A percentile compares a stretch with the other conserved stretches of the same genome.
Conservation (phyloP, 2,888 invertebrate species). For the Cataglyphis livida region DNA sequence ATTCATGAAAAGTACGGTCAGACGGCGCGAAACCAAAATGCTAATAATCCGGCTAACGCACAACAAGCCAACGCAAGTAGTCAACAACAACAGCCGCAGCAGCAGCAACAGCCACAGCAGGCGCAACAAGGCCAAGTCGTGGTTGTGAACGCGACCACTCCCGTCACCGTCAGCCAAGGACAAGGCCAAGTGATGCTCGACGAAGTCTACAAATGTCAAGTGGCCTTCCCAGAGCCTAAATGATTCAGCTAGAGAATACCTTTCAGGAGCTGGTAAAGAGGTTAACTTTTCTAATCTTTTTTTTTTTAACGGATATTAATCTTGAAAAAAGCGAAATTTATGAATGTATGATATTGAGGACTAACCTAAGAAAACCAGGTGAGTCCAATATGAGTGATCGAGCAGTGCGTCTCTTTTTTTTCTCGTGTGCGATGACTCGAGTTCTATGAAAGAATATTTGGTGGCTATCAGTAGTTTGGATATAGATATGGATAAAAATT, state of each 20-base stretch:
- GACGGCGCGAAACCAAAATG: constrained; percentile 86
- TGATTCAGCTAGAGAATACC: constrained; percentile 81
- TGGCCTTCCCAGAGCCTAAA: constrained; percentile 85
- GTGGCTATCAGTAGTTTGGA: constrained; percentile 45
- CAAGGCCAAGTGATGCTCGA: constrained; percentile 85
- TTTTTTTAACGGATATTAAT: constrained; percentile 69
- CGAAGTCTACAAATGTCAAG: constrained; percentile 85
- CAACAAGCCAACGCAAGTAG: constrained; percentile 86
- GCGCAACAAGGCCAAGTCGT: constrained; percentile 83
- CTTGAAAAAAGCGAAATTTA: constrained; percentile 52
- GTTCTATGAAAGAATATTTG: constrained; percentile 54
- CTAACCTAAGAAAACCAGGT: constrained; percentile 51
- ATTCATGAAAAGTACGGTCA: constrained; percentile 95
- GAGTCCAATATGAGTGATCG: constrained; percentile 60
- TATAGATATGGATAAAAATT: constrained; percentile 47
- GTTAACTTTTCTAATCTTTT: constrained; percentile 73
- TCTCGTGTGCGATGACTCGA: constrained; percentile 54
- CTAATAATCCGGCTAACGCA: constrained; percentile 86
- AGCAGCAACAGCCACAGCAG: constrained; percentile 81
- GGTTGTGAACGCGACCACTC: constrained; percentile 84
- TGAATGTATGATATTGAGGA: constrained; percentile 59
- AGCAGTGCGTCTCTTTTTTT: constrained; percentile 49
- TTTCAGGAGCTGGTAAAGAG: constrained; percentile 75
- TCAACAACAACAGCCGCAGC: constrained; percentile 85
- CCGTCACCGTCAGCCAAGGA: constrained; percentile 84